These are phyloP conservation scores for Diprion similis DNA, from an alignment of 1,140 invertebrate species.

Conservation along the genomic window DNA sequence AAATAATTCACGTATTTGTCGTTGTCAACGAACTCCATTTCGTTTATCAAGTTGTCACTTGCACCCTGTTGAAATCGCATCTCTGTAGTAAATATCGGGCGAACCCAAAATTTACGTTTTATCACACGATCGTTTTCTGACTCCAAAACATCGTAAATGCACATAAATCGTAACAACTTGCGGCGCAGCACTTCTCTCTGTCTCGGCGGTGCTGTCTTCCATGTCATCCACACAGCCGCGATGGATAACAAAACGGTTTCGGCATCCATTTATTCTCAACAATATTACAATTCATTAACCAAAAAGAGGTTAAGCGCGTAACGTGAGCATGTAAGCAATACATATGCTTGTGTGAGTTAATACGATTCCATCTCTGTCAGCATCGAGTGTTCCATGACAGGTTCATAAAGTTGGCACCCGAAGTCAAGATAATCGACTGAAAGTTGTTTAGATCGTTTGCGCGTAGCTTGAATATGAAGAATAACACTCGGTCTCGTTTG, in stretches of 20 bases:
- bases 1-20: conserved; percentile 25
- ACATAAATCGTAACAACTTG: conserved; percentile 3
- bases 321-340: neutral
- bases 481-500: too few species aligned
- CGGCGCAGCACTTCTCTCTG: neutral
- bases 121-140: neutral
- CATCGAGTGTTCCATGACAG: neutral
- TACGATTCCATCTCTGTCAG: neutral
- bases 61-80: conserved; percentile 9
- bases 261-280: neutral
- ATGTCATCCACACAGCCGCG: neutral
- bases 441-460: too few species aligned
- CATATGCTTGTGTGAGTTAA: neutral
- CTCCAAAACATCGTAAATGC: neutral
- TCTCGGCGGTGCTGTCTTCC: neutral
- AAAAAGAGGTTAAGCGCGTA: neutral
- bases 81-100: too few species aligned
- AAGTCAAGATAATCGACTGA: too few species aligned
- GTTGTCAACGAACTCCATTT: conserved; percentile 18
- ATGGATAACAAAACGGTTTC: neutral
- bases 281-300: neutral
- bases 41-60: conserved; percentile 16
- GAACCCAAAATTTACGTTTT: neutral
- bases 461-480: too few species aligned
- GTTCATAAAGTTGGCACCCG: too few species aligned